Percentiles rank a stretch among this genome's conserved stretches.
phyloP scores from a whole-genome alignment of 2,888 invertebrate species.

The Polydrusus pterygomalis region DNA sequence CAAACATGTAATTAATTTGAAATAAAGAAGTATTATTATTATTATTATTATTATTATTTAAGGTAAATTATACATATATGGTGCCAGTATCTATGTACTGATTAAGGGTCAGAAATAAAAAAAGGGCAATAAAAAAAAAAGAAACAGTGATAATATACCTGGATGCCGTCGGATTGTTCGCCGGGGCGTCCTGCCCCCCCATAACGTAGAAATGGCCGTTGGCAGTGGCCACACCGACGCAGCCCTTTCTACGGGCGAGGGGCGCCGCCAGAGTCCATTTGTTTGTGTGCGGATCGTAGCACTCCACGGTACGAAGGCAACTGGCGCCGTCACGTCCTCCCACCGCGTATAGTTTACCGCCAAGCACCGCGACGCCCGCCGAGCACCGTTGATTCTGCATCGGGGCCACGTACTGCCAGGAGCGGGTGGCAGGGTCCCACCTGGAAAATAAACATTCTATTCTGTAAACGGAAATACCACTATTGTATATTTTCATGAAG shows the following conservation, averaged over 20 bases:
- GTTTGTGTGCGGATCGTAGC: constrained; percentile 83
- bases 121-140: too few species aligned
- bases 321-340: constrained; percentile 95
- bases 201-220: constrained; percentile 93
- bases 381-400: constrained; percentile 93
- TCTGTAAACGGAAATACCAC: background rate
- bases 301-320: constrained; percentile 92
- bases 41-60: too few species aligned
- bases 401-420: constrained; percentile 93
- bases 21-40: too few species aligned
- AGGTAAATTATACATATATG: too few species aligned
- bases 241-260: constrained; percentile 78
- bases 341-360: constrained; percentile 90
- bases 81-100: too few species aligned
- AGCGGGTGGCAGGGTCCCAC: constrained; percentile 91
- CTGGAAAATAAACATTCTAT: constrained; percentile 69
- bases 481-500: too few species aligned
- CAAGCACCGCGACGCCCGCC: constrained; percentile 91
- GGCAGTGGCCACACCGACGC: constrained; percentile 91
- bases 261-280: constrained; percentile 91
- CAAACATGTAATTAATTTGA: too few species aligned
- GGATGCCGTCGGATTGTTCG: constrained; percentile 87
- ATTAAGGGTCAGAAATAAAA: too few species aligned
- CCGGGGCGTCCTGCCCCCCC: constrained; percentile 95
- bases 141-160: too few species aligned